These are phyloP conservation scores for Ramphastos sulfuratus DNA, from an alignment of 2,113 vertebrate species.

Conservation along the genomic window DNA sequence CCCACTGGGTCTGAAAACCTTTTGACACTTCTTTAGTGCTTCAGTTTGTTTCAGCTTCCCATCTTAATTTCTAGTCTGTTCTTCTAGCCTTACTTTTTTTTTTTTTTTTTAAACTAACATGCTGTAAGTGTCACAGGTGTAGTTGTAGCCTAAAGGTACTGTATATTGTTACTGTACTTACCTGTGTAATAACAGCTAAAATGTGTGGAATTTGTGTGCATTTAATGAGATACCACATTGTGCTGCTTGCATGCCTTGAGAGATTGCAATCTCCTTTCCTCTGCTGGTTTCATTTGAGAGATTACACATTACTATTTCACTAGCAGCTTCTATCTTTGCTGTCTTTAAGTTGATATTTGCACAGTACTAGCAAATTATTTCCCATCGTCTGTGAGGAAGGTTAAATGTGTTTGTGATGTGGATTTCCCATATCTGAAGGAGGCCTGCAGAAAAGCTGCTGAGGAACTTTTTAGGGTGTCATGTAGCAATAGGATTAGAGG, in stretches of 20 bases:
- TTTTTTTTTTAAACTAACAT: not conserved
- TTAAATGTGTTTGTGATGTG: not conserved
- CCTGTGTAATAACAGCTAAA: not conserved
- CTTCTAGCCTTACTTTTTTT: not conserved
- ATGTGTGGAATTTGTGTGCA: not conserved
- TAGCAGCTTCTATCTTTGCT: not conserved
- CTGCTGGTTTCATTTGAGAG: not conserved
- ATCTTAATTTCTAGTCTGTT: not conserved
- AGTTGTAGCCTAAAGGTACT: not conserved
- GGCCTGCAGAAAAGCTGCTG: too few species aligned
- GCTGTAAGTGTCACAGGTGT: not conserved
- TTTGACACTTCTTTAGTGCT: not conserved
- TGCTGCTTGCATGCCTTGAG: not conserved
- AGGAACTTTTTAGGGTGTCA: too few species aligned
- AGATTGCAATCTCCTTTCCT: not conserved
- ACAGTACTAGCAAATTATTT: not conserved
- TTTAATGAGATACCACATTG: not conserved
- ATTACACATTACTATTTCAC: not conserved
- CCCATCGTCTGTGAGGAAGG: not conserved
- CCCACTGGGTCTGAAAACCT: not conserved
- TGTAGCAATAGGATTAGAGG: too few species aligned
- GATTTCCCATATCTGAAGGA: too few species aligned
- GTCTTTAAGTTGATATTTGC: not conserved
- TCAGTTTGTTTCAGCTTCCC: not conserved
- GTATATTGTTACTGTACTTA: not conserved